A percentile compares a stretch with the other conserved stretches of the same genome.
phyloP scores from a whole-genome alignment of 2,888 invertebrate genomes.

The Criorhina ranunculi region DNA sequence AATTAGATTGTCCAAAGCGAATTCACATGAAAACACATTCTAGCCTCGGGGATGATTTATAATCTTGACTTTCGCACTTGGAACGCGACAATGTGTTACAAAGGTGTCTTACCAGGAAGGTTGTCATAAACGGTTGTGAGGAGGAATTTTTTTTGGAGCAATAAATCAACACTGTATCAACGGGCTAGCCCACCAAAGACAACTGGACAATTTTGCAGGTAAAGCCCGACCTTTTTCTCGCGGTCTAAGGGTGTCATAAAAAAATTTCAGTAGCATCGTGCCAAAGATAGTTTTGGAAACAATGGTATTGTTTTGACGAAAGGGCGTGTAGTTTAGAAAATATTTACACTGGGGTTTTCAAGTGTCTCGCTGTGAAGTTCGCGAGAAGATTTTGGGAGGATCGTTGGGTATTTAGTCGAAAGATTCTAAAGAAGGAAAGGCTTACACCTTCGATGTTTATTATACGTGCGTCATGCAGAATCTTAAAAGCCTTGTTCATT shows the following conservation, averaged over 20 bases:
- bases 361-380: constrained; percentile 10
- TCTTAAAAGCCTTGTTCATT: no score
- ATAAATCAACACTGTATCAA: constrained; percentile 22
- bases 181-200: not conserved
- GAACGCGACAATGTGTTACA: constrained; percentile 40
- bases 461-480: no score
- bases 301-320: constrained; percentile 49
- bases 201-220: not conserved
- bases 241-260: constrained; percentile 27
- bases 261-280: constrained; percentile 24
- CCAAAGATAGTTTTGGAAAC: constrained; percentile 6
- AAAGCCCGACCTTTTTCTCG: constrained; percentile 41
- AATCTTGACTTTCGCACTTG: constrained; percentile 56
- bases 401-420: no score
- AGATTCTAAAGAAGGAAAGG: not conserved
- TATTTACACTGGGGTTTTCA: constrained; percentile 19
- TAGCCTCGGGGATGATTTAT: constrained; percentile 54
- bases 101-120: constrained; percentile 20
- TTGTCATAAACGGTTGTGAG: constrained; percentile 8
- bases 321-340: constrained; percentile 38
- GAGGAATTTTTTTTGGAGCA: constrained; percentile 20
- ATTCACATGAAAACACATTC: constrained; percentile 27
- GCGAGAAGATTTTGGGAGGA: constrained; percentile 5
- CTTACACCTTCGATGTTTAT: no score
- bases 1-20: constrained; percentile 56